Evolutionary conservation across 1,140 invertebrate species (phyloP).

Genomic region (Hylaeus volcanicus): DNA sequence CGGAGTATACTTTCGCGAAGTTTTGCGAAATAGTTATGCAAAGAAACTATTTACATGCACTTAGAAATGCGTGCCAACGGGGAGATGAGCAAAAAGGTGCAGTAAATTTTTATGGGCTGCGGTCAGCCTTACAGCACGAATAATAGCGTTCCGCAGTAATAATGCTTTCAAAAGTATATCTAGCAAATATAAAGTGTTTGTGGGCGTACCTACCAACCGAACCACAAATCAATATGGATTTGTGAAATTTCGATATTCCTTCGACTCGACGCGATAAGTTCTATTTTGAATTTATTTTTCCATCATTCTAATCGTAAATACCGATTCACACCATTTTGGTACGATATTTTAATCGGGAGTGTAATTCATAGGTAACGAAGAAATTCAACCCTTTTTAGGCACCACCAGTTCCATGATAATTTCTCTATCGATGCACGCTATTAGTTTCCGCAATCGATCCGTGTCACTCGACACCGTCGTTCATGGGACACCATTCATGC

Average conservation of each 20-base stretch:
- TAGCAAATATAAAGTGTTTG: not conserved
- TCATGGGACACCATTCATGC: slow-evolving; percentile 39
- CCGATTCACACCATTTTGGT: no score
- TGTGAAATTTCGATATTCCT: no score
- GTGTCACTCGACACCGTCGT: slow-evolving; percentile 40
- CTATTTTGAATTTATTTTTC: no score
- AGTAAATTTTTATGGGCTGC: slow-evolving; percentile 34
- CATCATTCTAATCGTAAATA: no score
- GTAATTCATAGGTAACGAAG: not conserved
- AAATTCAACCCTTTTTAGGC: not conserved
- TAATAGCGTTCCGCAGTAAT: slow-evolving; percentile 15
- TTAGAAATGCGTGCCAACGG: slow-evolving; percentile 17
- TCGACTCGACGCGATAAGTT: no score
- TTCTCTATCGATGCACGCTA: slow-evolving; percentile 22
- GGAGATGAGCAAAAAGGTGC: not conserved
- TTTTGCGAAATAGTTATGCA: not conserved
- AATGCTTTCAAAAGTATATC: not conserved
- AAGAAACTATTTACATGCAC: not conserved
- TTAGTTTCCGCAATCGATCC: slow-evolving; percentile 38
- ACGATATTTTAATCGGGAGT: no score
- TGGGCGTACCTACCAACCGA: no score
- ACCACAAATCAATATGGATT: not conserved
- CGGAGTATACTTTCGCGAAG: not conserved
- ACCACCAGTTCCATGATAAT: slow-evolving; percentile 13
- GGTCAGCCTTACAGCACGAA: not conserved